These are phyloP conservation scores for Palythoa heliodiscus DNA, from an alignment of 92 coral and sea anemone genomes.

Conservation along the genomic window DNA sequence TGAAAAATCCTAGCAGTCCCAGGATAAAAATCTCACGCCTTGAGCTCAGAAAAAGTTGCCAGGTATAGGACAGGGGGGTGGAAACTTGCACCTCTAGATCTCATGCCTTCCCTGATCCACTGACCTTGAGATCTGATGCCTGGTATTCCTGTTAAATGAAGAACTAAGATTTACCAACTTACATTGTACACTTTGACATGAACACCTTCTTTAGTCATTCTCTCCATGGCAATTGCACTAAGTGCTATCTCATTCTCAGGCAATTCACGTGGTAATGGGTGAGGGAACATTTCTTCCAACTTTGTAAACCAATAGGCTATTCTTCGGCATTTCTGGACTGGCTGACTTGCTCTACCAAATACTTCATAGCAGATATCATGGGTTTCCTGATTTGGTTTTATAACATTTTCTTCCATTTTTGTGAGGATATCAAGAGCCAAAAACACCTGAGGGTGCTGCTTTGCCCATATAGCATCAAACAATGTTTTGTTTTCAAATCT, in stretches of 20 bases:
- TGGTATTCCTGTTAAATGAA: background rate
- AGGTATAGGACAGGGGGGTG: no score
- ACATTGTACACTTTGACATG: constrained; percentile 72
- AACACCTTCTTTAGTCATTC: constrained; percentile 82
- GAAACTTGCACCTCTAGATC: no score
- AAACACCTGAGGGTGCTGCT: constrained; percentile 90
- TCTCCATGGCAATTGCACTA: constrained; percentile 71
- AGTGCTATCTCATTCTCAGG: constrained; percentile 83
- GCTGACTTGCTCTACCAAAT: constrained; percentile 95
- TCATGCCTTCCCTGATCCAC: background rate
- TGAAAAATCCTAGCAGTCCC: no score
- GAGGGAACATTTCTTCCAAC: constrained; percentile 94
- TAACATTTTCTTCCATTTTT: constrained; percentile 91
- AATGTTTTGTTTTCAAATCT: constrained; percentile 83
- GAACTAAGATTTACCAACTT: background rate
- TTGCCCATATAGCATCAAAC: constrained; percentile 98
- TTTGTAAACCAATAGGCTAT: constrained; percentile 94
- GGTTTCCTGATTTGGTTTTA: constrained; percentile 78
- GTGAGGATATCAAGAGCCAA: constrained; percentile 93
- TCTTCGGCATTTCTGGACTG: constrained; percentile 86
- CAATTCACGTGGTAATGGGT: constrained; percentile 81
- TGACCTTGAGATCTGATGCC: background rate
- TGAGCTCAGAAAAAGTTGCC: no score
- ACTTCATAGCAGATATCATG: constrained; percentile 87
- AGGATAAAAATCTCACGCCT: no score